Evolutionary conservation across 2,888 invertebrate species (phyloP).

Genomic region (Blastobasis lacticolella): DNA sequence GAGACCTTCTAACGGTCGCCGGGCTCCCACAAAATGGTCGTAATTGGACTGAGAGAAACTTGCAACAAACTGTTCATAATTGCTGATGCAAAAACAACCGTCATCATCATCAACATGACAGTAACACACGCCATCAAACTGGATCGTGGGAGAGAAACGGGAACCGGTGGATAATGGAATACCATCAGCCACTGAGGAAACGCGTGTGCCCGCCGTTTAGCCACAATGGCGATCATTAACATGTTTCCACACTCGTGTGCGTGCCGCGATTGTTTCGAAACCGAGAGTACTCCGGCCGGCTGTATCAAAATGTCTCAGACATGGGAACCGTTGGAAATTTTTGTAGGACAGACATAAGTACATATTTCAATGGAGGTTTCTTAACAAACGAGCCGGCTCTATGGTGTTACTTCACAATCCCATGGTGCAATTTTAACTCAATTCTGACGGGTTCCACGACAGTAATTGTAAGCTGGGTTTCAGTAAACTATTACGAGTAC

Average conservation of each 20-base stretch:
- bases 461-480: too few relatives aligned
- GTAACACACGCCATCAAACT: conserved; percentile 62
- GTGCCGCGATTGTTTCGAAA: conserved; percentile 65
- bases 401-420: conserved; percentile 6
- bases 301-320: conserved; percentile 14
- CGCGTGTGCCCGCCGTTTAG: conserved; percentile 44
- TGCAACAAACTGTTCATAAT: conserved; percentile 64
- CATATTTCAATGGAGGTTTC: conserved; percentile 9
- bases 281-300: conserved; percentile 46
- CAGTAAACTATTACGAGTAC: too few relatives aligned
- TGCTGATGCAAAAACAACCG: conserved; percentile 66
- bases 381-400: conserved; percentile 3
- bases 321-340: conserved; percentile 13
- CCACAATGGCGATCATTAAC: conserved; percentile 59
- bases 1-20: conserved; percentile 40
- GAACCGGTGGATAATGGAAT: conserved; percentile 47
- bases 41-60: conserved; percentile 66
- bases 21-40: conserved; percentile 58
- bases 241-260: conserved; percentile 60
- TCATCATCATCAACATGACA: conserved; percentile 60
- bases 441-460: neutral
- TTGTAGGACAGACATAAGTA: conserved; percentile 1
- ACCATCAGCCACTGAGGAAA: conserved; percentile 53
- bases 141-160: conserved; percentile 71
- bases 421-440: conserved; percentile 2